These are phyloP conservation scores for Paragorgia papillata DNA, from an alignment of 92 coral and sea anemone genomes.

Conservation along the genomic window DNA sequence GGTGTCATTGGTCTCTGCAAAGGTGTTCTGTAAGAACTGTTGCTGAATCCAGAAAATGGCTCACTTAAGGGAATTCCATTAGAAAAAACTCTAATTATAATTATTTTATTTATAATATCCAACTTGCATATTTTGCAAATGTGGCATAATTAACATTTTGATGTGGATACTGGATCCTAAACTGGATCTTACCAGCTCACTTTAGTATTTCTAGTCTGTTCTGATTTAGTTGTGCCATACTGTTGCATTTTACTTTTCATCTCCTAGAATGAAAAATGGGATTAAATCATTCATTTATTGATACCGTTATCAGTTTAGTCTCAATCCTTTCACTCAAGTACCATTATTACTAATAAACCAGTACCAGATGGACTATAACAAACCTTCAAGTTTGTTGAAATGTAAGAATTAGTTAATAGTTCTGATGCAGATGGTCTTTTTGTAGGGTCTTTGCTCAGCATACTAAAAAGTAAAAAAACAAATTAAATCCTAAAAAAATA, in stretches of 20 bases:
- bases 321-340: no score
- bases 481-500: no score
- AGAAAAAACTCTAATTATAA: no score
- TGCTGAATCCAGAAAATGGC: background rate
- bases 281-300: no score
- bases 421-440: conserved; percentile 83
- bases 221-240: conserved; percentile 26
- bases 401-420: conserved; percentile 68
- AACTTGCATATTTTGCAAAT: no score
- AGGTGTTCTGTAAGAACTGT: conserved; percentile 63
- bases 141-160: no score
- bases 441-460: conserved; percentile 81
- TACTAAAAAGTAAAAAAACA: conserved; percentile 43
- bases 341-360: no score
- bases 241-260: conserved; percentile 66
- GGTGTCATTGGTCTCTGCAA: conserved; percentile 87
- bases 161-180: no score
- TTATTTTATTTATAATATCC: background rate
- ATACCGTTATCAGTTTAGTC: no score
- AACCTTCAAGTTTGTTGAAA: conserved; percentile 78
- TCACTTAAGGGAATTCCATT: background rate
- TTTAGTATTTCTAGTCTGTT: background rate
- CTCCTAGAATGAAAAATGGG: conserved; percentile 43
- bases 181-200: no score
- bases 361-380: background rate